Evolutionary conservation across 2,797 vertebrate species (phyloP), one percentile per base, ranked within the genome.

Genomic region (Pteropus rufus): DNA sequence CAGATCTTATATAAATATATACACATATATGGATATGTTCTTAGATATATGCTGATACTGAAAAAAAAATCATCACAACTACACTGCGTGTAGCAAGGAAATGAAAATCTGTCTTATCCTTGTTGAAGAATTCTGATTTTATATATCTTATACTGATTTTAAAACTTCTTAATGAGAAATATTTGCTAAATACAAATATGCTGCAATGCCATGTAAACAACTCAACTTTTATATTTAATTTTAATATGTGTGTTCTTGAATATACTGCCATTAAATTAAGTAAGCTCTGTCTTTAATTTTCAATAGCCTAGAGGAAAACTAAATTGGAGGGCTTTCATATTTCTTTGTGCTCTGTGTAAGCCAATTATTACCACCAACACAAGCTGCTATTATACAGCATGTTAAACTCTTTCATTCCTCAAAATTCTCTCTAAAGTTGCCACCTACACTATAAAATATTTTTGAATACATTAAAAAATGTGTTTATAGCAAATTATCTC

Each of bases 71-170:
- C 84, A 97, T 91, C 97, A 62, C 54, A 92, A 62, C 56, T 94
- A 80, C 15, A 82, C 24, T 93, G 34, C 88, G 39, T 73, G 21
- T 18, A 93, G 39, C 29, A 94, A 95, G 26, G 49, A 91, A 86
- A 72, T 93, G 64, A 39, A 49, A 70, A 91, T 97, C 64, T 97
- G 91, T 73, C 98, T 97, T 91, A 46, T 87, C 98, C 75, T 86
- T 97, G 75, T 58, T 92, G 67, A 70, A 79, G 49, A 70, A 24
- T 70, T 77, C 10, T 77, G 52, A 62, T 64, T 44, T 31, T 29
- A 4, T 21, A 65, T 58, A 10, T 82, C 21, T 86, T 91, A 69
- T 72, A 96, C 91, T 95, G 70, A 90, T 70, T 89, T 97, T 88
- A 93, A 83, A 93, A 88, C 0, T 64, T 91, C 19, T 92, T 94